Evolutionary conservation across 1,140 invertebrate species (phyloP), one percentile per base, ranked within the genome.

Genomic region (Argopecten irradians): DNA sequence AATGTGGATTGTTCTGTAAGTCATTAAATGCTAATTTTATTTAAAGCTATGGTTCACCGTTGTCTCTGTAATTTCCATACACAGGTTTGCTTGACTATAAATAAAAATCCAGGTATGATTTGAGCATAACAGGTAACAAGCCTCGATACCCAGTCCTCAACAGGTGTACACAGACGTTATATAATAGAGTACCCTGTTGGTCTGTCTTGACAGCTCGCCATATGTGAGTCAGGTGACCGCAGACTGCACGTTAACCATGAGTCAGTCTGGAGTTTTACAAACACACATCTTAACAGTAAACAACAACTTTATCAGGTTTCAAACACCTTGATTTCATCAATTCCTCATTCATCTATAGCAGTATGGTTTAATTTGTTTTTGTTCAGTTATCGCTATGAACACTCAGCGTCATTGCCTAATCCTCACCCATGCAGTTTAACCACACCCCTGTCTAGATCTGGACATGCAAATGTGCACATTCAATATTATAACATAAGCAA

Each of bases 41-140:
- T 46, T 19, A 39, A 46, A 46, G 43, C 22, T 46, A 46, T 46
- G 22, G 43, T 16, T 22, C 1, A 39, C 11, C n/a, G n/a, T 46
- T 19, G 43, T 2, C 1, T 46, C 22, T 16, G 43, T 22, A 16
- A 46, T 28, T n/a, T 28, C 36, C 36, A n/a, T 71, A 46, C 43
- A 46, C 43, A 11, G 13, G 14, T 46, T 3, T 46, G 19, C 43
- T 46, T 19, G 43, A 46, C 43, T 46, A 46, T 16, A 46, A 16
- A 71, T 71, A 71, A 71, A n/a, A n/a, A 71, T 71, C n/a, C 55
- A 71, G 55, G n/a, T 71, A 71, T 71, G 55, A 71, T 71, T 71
- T 19, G 22, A 5, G 43, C 22, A 71, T 8, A 71, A 71, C 43
- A 71, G 55, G 55, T 71, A 71, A 28, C 3, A 71, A 11, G 55